phyloP scores from a whole-genome alignment of 1,140 invertebrate genomes.

The Drosophila tropicalis region DNA sequence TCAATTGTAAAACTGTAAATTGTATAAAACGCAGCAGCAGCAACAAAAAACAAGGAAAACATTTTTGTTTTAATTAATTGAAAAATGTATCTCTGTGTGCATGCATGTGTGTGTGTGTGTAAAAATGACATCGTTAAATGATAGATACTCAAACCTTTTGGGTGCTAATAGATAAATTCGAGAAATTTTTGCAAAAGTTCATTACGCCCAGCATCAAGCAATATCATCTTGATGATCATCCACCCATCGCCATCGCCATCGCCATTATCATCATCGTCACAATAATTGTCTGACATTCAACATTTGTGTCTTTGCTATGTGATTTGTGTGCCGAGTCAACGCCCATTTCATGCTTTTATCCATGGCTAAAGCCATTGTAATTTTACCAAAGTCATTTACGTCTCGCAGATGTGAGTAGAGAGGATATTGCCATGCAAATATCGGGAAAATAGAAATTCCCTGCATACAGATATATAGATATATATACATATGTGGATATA shows the following conservation, averaged over 20 bases:
- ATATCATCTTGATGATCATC: background rate
- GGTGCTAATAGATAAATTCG: background rate
- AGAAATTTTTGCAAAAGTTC: constrained; percentile 57
- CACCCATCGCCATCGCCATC: background rate
- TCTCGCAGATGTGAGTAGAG: background rate
- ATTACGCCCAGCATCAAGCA: constrained; percentile 59
- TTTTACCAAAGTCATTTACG: constrained; percentile 36
- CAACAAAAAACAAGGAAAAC: constrained; percentile 56
- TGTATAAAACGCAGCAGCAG: constrained; percentile 39
- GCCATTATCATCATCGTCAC: constrained; percentile 19
- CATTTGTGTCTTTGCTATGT: constrained; percentile 37
- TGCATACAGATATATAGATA: background rate
- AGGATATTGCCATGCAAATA: constrained; percentile 28
- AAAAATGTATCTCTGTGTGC: constrained; percentile 51
- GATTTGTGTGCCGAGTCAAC: constrained; percentile 46
- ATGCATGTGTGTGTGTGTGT: constrained; percentile 17
- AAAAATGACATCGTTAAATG: constrained; percentile 52
- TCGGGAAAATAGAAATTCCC: background rate
- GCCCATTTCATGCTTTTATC: constrained; percentile 60
- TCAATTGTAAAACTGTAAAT: constrained; percentile 72
- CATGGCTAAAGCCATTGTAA: constrained; percentile 17
- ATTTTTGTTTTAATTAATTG: constrained; percentile 80
- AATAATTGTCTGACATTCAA: constrained; percentile 70
- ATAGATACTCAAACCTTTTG: constrained; percentile 18
- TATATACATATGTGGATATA: constrained; percentile 21